phyloP scores from a whole-genome alignment of 2,797 vertebrate species.

The Ctenosaura bakeri region DNA sequence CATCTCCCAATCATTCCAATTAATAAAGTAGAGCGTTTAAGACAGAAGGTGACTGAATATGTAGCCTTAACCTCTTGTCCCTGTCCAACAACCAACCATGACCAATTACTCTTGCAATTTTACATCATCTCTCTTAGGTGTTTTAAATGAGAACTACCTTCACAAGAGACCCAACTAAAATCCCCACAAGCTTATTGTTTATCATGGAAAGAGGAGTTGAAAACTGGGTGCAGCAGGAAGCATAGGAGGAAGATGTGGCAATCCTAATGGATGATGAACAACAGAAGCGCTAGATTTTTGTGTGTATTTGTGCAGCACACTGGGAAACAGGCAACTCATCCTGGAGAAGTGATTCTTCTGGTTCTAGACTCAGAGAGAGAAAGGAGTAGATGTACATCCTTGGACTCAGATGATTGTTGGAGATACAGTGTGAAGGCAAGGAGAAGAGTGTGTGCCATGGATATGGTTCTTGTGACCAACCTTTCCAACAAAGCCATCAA shows the following conservation, averaged over 20 bases:
- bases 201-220: background rate
- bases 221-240: background rate
- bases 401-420: background rate
- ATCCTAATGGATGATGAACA: background rate
- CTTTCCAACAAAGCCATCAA: background rate
- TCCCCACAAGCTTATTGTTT: background rate
- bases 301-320: background rate
- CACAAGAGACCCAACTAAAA: background rate
- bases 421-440: background rate
- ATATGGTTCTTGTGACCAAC: background rate
- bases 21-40: slow-evolving; percentile 17
- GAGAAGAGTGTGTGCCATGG: background rate
- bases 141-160: background rate
- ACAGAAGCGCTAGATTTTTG: background rate
- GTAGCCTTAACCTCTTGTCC: background rate
- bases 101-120: background rate
- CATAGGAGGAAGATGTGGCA: background rate
- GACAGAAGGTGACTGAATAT: background rate
- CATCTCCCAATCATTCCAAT: slow-evolving; percentile 24
- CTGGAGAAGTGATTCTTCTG: background rate
- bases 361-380: too few species aligned
- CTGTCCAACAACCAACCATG: background rate
- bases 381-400: background rate
- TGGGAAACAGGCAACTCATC: background rate
- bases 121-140: background rate